A percentile compares a stretch with the other conserved stretches of the same genome.
phyloP scores from a whole-genome alignment of 2,888 invertebrate species.

The Gortyna flavago region DNA sequence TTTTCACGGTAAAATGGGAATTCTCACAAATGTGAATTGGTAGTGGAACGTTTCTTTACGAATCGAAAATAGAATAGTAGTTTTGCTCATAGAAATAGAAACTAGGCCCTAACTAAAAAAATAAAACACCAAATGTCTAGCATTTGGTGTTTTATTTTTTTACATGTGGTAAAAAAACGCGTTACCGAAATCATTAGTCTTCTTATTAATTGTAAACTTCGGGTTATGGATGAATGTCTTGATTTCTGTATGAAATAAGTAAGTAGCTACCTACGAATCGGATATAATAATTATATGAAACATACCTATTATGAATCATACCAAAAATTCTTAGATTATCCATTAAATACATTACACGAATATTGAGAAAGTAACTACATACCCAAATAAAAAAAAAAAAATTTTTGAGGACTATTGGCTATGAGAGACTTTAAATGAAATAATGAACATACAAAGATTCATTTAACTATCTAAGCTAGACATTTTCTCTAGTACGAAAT shows the following conservation, averaged over 20 bases:
- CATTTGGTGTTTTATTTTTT: too few species aligned
- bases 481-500: neutral
- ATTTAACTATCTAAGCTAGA: too few species aligned
- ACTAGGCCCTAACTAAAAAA: too few species aligned
- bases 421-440: neutral
- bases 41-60: neutral
- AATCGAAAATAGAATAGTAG: neutral
- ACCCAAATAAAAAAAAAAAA: too few species aligned
- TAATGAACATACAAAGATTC: neutral
- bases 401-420: neutral
- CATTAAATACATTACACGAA: too few species aligned
- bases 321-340: neutral
- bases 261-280: neutral
- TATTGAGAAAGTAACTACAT: too few species aligned
- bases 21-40: constrained; percentile 1
- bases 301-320: neutral
- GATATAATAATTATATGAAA: too few species aligned
- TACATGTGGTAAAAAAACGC: too few species aligned
- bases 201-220: too few species aligned
- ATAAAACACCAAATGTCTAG: too few species aligned
- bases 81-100: neutral
- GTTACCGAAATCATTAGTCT: neutral
- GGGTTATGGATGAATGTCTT: neutral
- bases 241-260: neutral
- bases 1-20: constrained; percentile 19